A percentile compares a stretch with the other conserved stretches of the same genome.
phyloP scores from a whole-genome alignment of 1,140 invertebrate genomes.

The Trachymyrmex cornetzi region DNA sequence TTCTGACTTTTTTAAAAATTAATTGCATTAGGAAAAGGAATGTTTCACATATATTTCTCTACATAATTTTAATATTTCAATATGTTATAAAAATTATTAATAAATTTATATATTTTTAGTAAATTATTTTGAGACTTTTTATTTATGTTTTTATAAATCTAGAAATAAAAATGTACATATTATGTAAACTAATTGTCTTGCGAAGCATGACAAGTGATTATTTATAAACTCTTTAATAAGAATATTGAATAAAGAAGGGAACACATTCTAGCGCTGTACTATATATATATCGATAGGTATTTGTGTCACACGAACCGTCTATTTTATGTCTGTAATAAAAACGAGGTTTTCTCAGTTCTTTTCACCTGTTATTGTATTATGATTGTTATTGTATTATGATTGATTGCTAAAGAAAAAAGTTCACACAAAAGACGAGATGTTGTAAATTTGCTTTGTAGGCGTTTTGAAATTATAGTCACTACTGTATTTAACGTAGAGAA shows the following conservation, averaged over 20 bases:
- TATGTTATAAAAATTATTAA: neutral
- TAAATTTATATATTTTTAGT: neutral
- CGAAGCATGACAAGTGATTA: constrained; percentile 1
- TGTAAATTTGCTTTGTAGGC: constrained; percentile 14
- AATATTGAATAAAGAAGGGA: constrained; percentile 12
- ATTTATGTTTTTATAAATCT: neutral
- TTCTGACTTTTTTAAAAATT: no score
- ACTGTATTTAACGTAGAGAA: neutral
- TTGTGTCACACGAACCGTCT: constrained; percentile 21
- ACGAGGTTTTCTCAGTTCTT: constrained; percentile 5
- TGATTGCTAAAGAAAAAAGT: constrained; percentile 27
- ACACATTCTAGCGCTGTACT: constrained; percentile 6
- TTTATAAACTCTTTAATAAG: constrained; percentile 11
- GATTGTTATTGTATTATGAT: constrained; percentile 27
- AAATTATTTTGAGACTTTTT: neutral
- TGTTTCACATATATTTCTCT: no score
- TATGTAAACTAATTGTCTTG: constrained; percentile 13
- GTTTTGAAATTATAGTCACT: constrained; percentile 1
- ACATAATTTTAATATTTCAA: no score
- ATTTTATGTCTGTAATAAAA: constrained; percentile 43
- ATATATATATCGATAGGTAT: constrained; percentile 22
- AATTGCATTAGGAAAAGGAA: no score
- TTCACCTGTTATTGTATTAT: constrained; percentile 6
- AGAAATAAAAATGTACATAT: constrained; percentile 6
- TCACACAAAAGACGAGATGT: neutral